phyloP scores from a whole-genome alignment of 2,113 vertebrate genomes.

The Phalacrocorax brasilianus region DNA sequence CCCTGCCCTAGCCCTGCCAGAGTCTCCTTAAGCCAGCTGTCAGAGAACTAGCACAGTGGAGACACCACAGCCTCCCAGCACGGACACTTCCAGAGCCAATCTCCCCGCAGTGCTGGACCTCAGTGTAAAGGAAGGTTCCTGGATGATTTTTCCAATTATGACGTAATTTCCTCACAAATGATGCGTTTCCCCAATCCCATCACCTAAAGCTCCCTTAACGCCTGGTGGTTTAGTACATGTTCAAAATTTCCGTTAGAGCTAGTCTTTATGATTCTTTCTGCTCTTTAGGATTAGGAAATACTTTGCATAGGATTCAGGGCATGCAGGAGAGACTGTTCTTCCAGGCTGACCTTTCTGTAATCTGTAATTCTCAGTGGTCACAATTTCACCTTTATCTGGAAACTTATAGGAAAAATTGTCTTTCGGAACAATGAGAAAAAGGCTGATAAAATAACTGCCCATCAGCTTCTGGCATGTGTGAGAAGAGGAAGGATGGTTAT shows the following conservation, averaged over 20 bases:
- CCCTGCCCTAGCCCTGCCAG: neutral
- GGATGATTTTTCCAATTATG: neutral
- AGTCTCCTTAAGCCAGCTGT: neutral
- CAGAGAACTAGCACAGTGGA: neutral
- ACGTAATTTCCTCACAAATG: neutral
- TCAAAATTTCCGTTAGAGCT: neutral
- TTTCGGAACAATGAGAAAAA: neutral
- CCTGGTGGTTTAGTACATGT: neutral
- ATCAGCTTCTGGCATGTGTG: neutral
- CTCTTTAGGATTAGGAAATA: neutral
- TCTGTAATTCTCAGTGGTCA: neutral
- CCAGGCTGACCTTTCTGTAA: constrained; percentile 16
- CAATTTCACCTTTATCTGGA: neutral
- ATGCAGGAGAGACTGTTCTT: neutral
- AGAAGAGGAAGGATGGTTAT: neutral
- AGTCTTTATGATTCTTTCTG: neutral
- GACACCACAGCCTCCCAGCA: fast-evolving
- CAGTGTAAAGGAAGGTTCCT: neutral
- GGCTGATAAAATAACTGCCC: neutral
- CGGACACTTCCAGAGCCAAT: fast-evolving
- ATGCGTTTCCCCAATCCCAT: neutral
- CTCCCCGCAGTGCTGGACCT: fast-evolving
- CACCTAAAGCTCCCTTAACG: neutral
- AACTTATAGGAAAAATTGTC: neutral
- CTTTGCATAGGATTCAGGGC: neutral